Evolutionary conservation across 2,888 invertebrate species (phyloP).

Genomic region (Acanthosepion esculentum): DNA sequence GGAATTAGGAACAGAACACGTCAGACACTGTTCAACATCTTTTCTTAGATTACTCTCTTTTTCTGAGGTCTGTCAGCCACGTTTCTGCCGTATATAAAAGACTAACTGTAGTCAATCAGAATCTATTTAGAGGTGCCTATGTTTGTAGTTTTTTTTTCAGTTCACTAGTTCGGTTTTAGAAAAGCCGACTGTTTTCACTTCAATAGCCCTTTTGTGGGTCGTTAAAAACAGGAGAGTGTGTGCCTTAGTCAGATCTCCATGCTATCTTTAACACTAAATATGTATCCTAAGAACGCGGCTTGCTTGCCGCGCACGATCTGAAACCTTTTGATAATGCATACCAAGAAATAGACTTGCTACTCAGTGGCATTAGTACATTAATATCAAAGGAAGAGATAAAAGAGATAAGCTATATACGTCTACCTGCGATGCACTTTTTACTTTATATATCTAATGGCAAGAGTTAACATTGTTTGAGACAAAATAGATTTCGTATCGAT

Average conservation of each 20-base stretch:
- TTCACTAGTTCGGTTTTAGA: neutral
- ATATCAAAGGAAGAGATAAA: no score
- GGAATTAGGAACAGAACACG: neutral
- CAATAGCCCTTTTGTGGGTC: conserved; percentile 14
- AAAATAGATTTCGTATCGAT: no score
- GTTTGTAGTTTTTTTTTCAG: neutral
- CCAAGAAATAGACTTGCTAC: no score
- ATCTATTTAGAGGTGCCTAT: neutral
- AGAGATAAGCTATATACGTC: no score
- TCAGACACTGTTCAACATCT: neutral
- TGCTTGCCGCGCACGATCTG: no score
- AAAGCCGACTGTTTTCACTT: neutral
- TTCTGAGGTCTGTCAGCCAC: neutral
- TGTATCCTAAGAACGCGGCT: no score
- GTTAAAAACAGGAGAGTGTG: neutral
- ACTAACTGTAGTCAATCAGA: neutral
- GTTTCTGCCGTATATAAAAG: neutral
- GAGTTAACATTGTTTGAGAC: no score
- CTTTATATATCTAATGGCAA: no score
- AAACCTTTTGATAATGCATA: no score
- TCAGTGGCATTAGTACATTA: no score
- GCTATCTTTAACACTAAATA: no score
- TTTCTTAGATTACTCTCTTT: neutral
- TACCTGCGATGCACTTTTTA: no score
- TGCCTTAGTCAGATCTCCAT: neutral